Evolutionary conservation across 2,113 vertebrate genomes (phyloP).

Genomic region (Probosciger aterrimus): DNA sequence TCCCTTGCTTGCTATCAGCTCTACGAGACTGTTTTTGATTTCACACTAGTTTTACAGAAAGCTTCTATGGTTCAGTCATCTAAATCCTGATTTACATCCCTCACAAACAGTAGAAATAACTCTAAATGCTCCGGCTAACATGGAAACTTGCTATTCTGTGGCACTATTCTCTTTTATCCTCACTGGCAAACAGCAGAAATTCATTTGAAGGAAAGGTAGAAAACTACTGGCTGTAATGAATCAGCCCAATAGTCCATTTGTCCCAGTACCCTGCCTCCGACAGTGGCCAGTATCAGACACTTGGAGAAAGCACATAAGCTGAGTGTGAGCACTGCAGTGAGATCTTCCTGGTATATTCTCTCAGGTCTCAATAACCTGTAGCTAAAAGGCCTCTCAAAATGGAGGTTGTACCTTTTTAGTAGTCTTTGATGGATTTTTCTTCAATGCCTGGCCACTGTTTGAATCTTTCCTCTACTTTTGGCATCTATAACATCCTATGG

Average conservation of each 20-base stretch:
- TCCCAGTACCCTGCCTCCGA: not conserved
- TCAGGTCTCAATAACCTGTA: not conserved
- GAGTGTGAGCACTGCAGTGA: not conserved
- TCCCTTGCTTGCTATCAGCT: not conserved
- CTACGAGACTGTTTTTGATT: not conserved
- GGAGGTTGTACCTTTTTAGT: not conserved
- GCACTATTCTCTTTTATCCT: not conserved
- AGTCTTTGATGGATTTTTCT: not conserved
- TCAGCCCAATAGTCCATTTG: not conserved
- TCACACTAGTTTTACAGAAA: conserved; percentile 1
- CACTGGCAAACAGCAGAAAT: not conserved
- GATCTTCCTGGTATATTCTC: not conserved
- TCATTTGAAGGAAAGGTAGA: not conserved
- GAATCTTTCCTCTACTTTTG: not conserved
- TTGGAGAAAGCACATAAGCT: not conserved
- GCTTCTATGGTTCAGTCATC: not conserved
- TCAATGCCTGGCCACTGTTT: not conserved
- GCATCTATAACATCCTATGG: not conserved
- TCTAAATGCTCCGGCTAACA: not conserved
- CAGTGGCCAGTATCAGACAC: not conserved
- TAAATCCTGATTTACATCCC: not conserved
- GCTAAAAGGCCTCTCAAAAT: not conserved
- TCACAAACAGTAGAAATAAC: not conserved
- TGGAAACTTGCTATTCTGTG: not conserved
- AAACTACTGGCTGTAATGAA: not conserved